Conservation (phyloP, 2,888 invertebrate genomes). For the Xanthia togata region DNA sequence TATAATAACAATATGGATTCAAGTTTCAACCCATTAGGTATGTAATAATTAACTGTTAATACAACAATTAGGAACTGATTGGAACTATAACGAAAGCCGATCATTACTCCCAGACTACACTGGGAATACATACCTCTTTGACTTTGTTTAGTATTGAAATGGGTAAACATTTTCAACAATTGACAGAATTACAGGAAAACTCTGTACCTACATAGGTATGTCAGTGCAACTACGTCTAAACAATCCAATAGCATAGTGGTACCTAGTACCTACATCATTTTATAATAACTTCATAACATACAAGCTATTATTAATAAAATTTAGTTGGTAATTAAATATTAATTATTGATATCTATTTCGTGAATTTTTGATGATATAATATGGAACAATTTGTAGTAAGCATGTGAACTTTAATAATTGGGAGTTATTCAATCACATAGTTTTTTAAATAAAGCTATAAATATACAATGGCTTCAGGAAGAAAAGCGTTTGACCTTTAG, state of each 20-base stretch:
- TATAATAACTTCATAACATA: background rate
- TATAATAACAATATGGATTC: background rate
- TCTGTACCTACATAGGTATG: background rate
- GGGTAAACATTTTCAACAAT: background rate
- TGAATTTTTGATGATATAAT: background rate
- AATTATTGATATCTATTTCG: background rate
- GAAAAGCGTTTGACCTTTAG: background rate
- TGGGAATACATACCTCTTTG: background rate
- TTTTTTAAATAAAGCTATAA: background rate
- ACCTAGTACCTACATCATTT: background rate
- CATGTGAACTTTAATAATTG: background rate
- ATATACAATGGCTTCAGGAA: background rate
- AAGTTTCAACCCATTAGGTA: background rate
- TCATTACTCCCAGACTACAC: background rate
- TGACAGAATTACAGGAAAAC: conserved; percentile 12
- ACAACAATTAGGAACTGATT: conserved; percentile 5
- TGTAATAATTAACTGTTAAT: background rate
- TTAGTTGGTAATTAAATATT: background rate
- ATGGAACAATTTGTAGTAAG: background rate
- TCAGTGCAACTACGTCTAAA: background rate
- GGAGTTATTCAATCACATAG: background rate
- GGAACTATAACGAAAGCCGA: no score
- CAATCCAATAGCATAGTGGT: background rate
- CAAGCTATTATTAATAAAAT: background rate
- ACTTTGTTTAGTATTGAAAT: conserved; percentile 3